Evolutionary conservation across 2,888 invertebrate species (phyloP), one percentile per base, ranked within the genome.

Genomic region (Muschampia staudingeri): DNA sequence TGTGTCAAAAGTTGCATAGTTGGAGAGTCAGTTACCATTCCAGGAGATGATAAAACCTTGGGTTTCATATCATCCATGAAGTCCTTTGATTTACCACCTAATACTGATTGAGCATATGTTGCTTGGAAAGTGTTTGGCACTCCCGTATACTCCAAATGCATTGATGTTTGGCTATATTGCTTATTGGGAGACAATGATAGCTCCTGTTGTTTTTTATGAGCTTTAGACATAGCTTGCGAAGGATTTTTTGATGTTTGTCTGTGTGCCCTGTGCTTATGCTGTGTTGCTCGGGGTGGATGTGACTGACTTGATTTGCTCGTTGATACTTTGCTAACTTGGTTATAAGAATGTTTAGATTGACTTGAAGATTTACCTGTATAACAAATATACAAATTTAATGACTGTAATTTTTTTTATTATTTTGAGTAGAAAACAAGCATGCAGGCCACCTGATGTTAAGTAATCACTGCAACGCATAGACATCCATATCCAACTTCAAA

Each of bases 301-400:
- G 91, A 81, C 84, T 95, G 95, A 89, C 91, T 95, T 84, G 97
- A 94, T 95, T 97, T 97, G 93, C 95, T 96, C 77, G 96, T 96
- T 78, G 97, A 96, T 77, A 96, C 95, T 94, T 97, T 97, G 93
- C 97, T 97, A 85, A 97, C 96, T 96, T 97, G 97, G 86, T 96
- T 97, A 88, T 97, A 97, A 78, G 97, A 96, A 89, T 97, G 97
- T 90, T 97, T 97, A 30, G 96, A 96, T 89, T 97, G 97, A 80
- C 95, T 93, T 81, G 95, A 94, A 84, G 94, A 89, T 95, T 97
- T 97, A 94, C 95, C 97, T 97, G 93, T 34, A 84, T 85, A 82
- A 84, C 85, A 86, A 69, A 77, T 30, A 42, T 25, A 52, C 9
- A n/a, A 25, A 34, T 19, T 44, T 37, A 37, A 34, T 30, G 4